A percentile compares a stretch with the other conserved stretches of the same genome.
phyloP scores from a whole-genome alignment of 2,113 vertebrate genomes.

The Aspiorhynchus laticeps region DNA sequence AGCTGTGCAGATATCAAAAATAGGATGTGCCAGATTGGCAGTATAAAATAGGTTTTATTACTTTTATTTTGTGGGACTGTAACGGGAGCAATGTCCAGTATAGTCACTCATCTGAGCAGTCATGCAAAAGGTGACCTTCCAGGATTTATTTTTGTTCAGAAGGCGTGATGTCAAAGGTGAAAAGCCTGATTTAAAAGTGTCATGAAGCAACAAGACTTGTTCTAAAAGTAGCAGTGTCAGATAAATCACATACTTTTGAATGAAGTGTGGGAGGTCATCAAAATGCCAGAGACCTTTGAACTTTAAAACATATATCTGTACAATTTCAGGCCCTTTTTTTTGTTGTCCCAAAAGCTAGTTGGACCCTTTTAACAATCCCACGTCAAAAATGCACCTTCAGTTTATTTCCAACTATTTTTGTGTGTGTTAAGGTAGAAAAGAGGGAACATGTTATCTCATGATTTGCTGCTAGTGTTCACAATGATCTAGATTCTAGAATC shows the following conservation, averaged over 20 bases:
- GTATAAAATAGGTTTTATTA: not conserved
- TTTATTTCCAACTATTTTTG: not conserved
- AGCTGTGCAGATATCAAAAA: not conserved
- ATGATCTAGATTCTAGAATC: too few species aligned
- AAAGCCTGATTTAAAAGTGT: not conserved
- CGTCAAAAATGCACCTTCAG: not conserved
- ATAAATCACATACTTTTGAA: conserved; percentile 16
- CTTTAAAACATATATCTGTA: conserved; percentile 24
- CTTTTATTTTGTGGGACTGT: not conserved
- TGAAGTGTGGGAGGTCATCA: conserved; percentile 32
- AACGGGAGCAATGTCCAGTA: too few species aligned
- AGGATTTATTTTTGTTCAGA: not conserved
- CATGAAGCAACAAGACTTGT: not conserved
- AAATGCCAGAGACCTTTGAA: conserved; percentile 41
- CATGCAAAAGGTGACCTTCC: not conserved
- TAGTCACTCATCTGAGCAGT: not conserved
- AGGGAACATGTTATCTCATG: not conserved
- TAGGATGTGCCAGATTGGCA: not conserved
- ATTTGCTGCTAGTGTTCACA: not conserved
- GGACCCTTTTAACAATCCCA: not conserved
- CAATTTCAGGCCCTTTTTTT: not conserved
- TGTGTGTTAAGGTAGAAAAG: not conserved
- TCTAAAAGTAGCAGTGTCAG: conserved; percentile 21
- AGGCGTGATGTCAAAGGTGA: not conserved
- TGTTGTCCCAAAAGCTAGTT: not conserved